Evolutionary conservation across 2,797 vertebrate species (phyloP), one percentile per base, ranked within the genome.

Genomic region (Trachurus trachurus): DNA sequence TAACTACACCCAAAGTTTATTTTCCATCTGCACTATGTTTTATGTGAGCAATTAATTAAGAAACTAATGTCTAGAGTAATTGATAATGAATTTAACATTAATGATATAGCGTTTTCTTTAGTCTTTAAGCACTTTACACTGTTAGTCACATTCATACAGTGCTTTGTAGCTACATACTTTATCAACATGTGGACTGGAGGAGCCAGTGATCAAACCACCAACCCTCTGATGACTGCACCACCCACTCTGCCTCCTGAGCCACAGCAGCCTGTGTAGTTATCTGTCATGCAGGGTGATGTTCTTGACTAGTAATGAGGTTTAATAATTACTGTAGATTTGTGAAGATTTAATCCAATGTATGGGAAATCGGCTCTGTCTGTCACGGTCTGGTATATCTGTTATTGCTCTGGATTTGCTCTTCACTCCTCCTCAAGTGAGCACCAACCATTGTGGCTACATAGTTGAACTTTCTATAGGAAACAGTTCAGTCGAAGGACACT

Each of bases 401-500:
- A 39, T 21, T 29, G 31, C 11, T 80, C 66, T 21, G 4, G 45
- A 59, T 56, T 40, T 78, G 19, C n/a, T 12, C 12, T 31, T 66
- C 49, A 45, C 44, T 29, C 13, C 15, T 54, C 73, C 65, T 80
- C 37, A 34, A 50, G 26, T 58, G 34, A 58, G 40, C 39, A 53
- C 42, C 44, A 56, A 9, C 29, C 21, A 67, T 71, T 29, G 53
- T 78, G 37, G 17, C 1, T 26, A 26, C 3, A n/a, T 71, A 42
- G 66, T 67, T 74, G 73, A 49, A 56, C 68, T 66, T 44, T 15
- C 65, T 50, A 34, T 67, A 70, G 67, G 8, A 77, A 88, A 79
- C 47, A 61, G 56, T 74, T 45, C 66, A 61, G 66, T 62, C 61
- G 89, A 92, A 86, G 83, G 74, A 72, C 49, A 56, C 71, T 82